Evolutionary conservation across 2,797 vertebrate genomes (phyloP).

Genomic region (Choloepus didactylus): DNA sequence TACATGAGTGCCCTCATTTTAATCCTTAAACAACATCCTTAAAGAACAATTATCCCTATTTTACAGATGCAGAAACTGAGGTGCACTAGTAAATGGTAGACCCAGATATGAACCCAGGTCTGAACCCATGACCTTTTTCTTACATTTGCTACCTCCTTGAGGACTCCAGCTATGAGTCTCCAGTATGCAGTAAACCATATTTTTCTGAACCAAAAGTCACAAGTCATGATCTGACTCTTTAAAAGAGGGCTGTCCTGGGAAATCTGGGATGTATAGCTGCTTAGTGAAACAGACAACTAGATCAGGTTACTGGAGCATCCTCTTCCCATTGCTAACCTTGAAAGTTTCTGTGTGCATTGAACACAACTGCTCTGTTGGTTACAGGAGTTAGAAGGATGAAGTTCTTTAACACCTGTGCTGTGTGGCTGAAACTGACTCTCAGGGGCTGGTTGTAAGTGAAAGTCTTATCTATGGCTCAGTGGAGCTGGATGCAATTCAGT

Average conservation of each 20-base stretch:
- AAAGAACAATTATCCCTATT: slow-evolving; percentile 42
- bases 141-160: background rate
- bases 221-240: background rate
- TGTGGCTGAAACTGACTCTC: slow-evolving; percentile 36
- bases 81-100: background rate
- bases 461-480: slow-evolving; percentile 73
- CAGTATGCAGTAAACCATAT: background rate
- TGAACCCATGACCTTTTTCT: background rate
- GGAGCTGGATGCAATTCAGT: slow-evolving; percentile 20
- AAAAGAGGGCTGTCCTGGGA: slow-evolving; percentile 3
- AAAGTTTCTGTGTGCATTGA: background rate
- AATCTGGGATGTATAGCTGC: background rate
- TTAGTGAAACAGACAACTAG: background rate
- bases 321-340: background rate
- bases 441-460: slow-evolving; percentile 34
- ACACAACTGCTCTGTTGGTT: slow-evolving; percentile 2
- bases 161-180: background rate
- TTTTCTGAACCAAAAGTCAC: background rate
- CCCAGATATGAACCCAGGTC: background rate
- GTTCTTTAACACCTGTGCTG: slow-evolving; percentile 57
- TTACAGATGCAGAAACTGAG: slow-evolving; percentile 39
- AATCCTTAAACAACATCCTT: slow-evolving; percentile 6
- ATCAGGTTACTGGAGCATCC: background rate
- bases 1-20: background rate
- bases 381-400: slow-evolving; percentile 51